Evolutionary conservation across 2,888 invertebrate genomes (phyloP), one percentile per base, ranked within the genome.

Genomic region (Standfussiana lucernea): DNA sequence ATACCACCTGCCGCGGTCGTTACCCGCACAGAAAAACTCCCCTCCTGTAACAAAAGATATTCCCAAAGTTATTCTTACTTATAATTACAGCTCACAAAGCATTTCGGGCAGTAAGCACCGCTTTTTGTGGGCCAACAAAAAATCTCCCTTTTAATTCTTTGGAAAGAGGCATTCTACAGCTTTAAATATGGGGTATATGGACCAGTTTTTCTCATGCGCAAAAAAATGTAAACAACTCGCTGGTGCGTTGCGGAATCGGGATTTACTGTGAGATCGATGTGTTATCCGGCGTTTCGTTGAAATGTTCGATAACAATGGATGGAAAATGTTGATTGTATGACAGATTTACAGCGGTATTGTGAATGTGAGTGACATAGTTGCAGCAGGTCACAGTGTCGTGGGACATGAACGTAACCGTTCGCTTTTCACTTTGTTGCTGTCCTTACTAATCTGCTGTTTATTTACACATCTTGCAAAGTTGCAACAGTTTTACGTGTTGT

Each of bases 1-100:
- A 90, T 94, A 94, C 95, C 96, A 96, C 96, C 96, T 96, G 96
- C 96, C 94, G 92, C 94, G 96, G 95, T 96, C 95, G 95, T 95
- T 95, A 94, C 95, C 95, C 95, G 93, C 90, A 91, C 91, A 94
- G 92, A 95, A 96, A 96, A 96, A 95, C 94, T 94, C 95, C 96
- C 95, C 95, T 93, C 89, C 87, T 77, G 64, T 88, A 93, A 95
- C 95, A 95, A 96, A 94, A 95, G 95, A 95, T 93, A 94, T 94
- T 94, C 95, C 94, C 94, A 93, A 95, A 95, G 93, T 95, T 95
- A 96, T 96, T 96, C 94, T 95, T 94, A 94, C 94, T 95, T 95
- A 95, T 95, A 95, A 96, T 95, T 95, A 95, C 92, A 92, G 89
- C 89, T 92, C 92, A 94, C 95, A 95, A 95, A 95, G 95, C 93